These are phyloP conservation scores for Adelognathus sp. DNA, from an alignment of 2,888 invertebrate genomes.

Conservation along the genomic window DNA sequence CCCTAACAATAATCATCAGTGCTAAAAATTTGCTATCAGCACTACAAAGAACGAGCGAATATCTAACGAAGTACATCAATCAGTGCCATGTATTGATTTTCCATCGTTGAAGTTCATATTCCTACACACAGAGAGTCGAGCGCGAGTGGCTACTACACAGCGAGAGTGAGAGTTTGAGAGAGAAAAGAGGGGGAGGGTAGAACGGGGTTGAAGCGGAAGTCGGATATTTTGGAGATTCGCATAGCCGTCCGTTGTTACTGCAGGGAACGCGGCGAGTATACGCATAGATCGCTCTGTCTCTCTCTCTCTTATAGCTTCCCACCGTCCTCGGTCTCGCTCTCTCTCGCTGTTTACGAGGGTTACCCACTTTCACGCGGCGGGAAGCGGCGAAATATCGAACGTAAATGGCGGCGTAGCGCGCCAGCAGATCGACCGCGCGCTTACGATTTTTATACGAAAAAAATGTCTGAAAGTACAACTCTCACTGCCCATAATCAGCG, in stretches of 20 bases:
- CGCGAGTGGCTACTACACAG: too few species aligned
- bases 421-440: slow-evolving; percentile 62
- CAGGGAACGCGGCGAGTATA: slow-evolving; percentile 41
- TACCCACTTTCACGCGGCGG: slow-evolving; percentile 70
- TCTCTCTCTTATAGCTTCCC: slow-evolving; percentile 9
- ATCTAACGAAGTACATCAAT: slow-evolving; percentile 56
- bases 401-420: slow-evolving; percentile 70
- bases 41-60: too few species aligned
- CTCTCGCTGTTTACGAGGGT: slow-evolving; percentile 16
- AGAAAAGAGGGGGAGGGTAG: neutral
- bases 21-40: too few species aligned
- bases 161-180: neutral
- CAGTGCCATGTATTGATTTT: slow-evolving; percentile 58
- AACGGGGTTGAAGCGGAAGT: slow-evolving; percentile 43
- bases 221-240: slow-evolving; percentile 55
- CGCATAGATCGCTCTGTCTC: slow-evolving; percentile 21
- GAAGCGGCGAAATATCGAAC: slow-evolving; percentile 71
- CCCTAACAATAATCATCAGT: neutral
- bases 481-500: neutral
- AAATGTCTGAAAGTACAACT: slow-evolving; percentile 66
- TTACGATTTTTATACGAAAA: slow-evolving; percentile 49
- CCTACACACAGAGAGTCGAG: slow-evolving; percentile 27
- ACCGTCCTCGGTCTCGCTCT: neutral
- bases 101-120: slow-evolving; percentile 58
- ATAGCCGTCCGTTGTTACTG: slow-evolving; percentile 48